Conservation (phyloP, 2,113 vertebrate species). For the Macquaria ambigua region DNA sequence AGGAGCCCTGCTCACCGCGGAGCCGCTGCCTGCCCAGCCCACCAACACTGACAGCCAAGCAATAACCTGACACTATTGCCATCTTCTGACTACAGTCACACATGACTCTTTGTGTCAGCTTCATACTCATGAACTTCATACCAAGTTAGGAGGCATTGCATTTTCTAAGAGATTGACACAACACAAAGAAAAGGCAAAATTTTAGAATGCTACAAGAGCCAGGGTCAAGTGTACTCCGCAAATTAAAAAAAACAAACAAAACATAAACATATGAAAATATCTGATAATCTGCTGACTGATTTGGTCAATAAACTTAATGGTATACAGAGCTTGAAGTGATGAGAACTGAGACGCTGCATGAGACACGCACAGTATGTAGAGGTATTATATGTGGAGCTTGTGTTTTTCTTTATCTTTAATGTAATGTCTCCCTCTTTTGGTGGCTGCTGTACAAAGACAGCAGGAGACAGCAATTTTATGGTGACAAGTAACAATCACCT, state of each 20-base stretch:
- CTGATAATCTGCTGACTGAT: conserved; percentile 2
- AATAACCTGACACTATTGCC: conserved; percentile 72
- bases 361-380: conserved; percentile 1
- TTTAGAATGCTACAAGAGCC: not conserved
- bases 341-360: conserved; percentile 14
- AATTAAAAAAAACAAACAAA: not conserved
- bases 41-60: conserved; percentile 63
- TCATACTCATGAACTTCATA: not conserved
- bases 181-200: conserved; percentile 1
- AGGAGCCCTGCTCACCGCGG: conserved; percentile 78
- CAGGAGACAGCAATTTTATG: not conserved
- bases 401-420: conserved; percentile 49
- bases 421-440: conserved; percentile 82
- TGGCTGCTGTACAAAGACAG: not conserved
- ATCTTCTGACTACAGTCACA: conserved; percentile 70
- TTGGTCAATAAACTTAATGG: conserved; percentile 17
- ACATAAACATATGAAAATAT: not conserved
- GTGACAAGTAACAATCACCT: not conserved
- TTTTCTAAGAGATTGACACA: conserved; percentile 19
- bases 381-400: conserved; percentile 1
- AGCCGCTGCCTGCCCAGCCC: conserved; percentile 62
- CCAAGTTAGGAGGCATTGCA: conserved; percentile 6
- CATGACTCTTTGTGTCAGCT: conserved; percentile 38
- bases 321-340: conserved; percentile 1
- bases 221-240: not conserved